These are phyloP conservation scores for Peromyscus maniculatus DNA, from an alignment of 2,113 vertebrate genomes.

Conservation along the genomic window DNA sequence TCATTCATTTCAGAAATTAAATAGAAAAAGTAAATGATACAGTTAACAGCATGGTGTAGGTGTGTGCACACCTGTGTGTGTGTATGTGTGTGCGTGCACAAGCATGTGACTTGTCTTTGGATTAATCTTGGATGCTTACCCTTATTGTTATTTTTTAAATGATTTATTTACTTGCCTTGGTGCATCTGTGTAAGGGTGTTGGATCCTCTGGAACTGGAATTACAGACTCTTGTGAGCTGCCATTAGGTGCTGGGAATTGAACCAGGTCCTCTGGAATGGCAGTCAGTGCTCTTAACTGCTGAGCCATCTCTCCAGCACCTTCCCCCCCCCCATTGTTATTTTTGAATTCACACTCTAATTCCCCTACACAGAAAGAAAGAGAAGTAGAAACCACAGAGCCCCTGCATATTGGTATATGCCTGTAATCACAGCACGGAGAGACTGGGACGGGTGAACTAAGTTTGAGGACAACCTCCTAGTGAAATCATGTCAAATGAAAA, in stretches of 20 bases:
- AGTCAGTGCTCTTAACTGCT: too few species aligned
- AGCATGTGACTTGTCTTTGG: not conserved
- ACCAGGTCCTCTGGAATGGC: too few species aligned
- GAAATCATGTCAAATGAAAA: not conserved
- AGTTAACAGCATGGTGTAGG: not conserved
- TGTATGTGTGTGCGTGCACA: not conserved
- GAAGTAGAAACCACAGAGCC: not conserved
- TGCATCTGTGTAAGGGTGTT: too few species aligned
- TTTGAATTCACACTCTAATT: not conserved
- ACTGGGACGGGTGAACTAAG: not conserved
- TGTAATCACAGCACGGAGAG: not conserved
- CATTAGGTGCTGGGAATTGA: too few species aligned
- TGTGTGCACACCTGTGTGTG: not conserved
- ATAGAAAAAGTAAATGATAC: not conserved
- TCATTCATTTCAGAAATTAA: not conserved
- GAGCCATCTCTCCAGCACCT: too few species aligned
- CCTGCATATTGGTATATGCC: not conserved
- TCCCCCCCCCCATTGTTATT: not conserved
- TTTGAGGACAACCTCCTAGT: not conserved
- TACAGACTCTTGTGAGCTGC: too few species aligned
- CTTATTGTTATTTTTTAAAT: constrained; percentile 14
- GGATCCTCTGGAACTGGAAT: too few species aligned
- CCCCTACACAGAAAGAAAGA: not conserved
- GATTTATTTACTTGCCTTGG: too few species aligned
- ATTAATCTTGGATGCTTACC: not conserved